Evolutionary conservation across 2,113 vertebrate species (phyloP).

Genomic region (Daboia siamensis): DNA sequence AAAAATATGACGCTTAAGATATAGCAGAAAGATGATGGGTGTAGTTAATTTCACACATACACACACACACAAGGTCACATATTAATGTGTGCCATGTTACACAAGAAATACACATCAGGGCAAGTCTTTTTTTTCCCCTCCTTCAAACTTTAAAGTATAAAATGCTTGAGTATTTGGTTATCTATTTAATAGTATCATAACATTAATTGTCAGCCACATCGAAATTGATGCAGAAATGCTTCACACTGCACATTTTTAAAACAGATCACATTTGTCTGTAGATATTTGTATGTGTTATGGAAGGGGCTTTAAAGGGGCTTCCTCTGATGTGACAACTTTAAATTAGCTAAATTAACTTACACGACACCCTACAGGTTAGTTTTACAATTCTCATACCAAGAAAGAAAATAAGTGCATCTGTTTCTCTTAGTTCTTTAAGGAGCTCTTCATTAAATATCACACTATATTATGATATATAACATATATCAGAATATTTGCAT

Average conservation of each 20-base stretch:
- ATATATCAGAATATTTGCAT: not conserved
- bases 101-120: slow-evolving; percentile 60
- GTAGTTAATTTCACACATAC: not conserved
- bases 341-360: not conserved
- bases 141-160: slow-evolving; percentile 41
- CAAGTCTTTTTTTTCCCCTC: slow-evolving; percentile 49
- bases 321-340: not conserved
- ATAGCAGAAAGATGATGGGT: slow-evolving; percentile 48
- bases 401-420: not conserved
- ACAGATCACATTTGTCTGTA: slow-evolving; percentile 44
- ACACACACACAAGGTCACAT: not conserved
- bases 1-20: slow-evolving; percentile 84
- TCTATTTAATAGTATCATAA: slow-evolving; percentile 68
- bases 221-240: slow-evolving; percentile 54
- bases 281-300: not conserved
- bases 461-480: not conserved
- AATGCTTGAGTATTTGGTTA: slow-evolving; percentile 66
- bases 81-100: slow-evolving; percentile 31
- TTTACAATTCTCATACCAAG: not conserved
- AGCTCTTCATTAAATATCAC: not conserved
- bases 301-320: not conserved
- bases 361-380: not conserved
- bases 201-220: slow-evolving; percentile 64
- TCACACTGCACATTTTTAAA: slow-evolving; percentile 48
- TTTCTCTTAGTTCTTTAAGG: not conserved